Evolutionary conservation across 2,113 vertebrate species (phyloP).

Genomic region (Panthera leo): DNA sequence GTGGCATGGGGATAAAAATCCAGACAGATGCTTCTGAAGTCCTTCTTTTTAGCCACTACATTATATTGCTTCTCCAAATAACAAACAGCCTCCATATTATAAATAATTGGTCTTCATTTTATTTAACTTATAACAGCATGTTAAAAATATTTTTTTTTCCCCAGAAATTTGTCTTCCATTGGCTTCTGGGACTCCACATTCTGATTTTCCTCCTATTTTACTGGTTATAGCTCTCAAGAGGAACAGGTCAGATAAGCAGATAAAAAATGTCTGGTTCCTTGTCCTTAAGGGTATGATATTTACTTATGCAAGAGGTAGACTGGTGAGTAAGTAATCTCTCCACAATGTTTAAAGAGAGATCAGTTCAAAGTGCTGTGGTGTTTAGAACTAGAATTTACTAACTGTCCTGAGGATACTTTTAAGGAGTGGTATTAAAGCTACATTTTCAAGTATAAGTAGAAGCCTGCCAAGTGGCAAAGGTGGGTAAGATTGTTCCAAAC

Average conservation of each 20-base stretch:
- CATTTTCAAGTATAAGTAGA: not conserved
- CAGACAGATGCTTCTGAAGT: not conserved
- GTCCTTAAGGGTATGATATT: not conserved
- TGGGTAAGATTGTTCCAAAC: not conserved
- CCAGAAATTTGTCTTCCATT: not conserved
- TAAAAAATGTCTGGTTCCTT: not conserved
- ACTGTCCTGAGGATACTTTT: not conserved
- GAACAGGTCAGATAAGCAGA: not conserved
- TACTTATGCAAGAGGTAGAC: not conserved
- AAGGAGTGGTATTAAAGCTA: not conserved
- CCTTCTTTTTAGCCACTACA: rapidly evolving
- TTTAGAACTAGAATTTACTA: not conserved
- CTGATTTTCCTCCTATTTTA: not conserved
- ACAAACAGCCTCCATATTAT: not conserved
- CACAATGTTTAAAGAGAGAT: not conserved
- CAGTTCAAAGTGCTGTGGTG: not conserved
- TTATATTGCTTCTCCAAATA: not conserved
- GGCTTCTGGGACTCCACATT: not conserved
- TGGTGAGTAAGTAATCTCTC: not conserved
- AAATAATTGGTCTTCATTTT: not conserved
- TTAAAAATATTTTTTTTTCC: not conserved
- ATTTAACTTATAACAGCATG: not conserved
- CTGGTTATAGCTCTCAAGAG: not conserved
- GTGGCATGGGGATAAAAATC: not conserved
- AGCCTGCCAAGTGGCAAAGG: not conserved